A percentile compares a stretch with the other conserved stretches of the same genome.
Evolutionary conservation across 2,113 vertebrate genomes (phyloP).

Genomic region (Lepus europaeus): DNA sequence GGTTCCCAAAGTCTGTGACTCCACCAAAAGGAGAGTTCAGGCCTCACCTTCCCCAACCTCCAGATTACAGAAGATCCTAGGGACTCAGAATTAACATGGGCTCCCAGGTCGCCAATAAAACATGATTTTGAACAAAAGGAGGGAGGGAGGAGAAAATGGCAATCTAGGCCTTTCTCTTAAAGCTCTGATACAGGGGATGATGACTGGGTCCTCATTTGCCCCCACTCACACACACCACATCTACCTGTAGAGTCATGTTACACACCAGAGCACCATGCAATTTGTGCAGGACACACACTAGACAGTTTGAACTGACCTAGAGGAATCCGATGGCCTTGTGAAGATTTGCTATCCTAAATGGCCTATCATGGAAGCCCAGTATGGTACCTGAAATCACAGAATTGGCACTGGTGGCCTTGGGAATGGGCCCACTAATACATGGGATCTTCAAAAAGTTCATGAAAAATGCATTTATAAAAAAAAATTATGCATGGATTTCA

Average conservation of each 20-base stretch:
- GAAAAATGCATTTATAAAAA: too few relatives aligned
- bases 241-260: neutral
- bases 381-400: neutral
- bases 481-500: too few relatives aligned
- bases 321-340: neutral
- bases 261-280: neutral
- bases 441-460: too few relatives aligned
- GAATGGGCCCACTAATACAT: neutral
- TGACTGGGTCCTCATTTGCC: neutral
- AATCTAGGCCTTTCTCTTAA: neutral
- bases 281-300: neutral
- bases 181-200: neutral
- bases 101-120: slow-evolving; percentile 17
- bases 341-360: neutral
- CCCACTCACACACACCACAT: neutral
- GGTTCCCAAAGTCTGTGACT: neutral
- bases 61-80: neutral
- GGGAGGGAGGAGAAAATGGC: neutral
- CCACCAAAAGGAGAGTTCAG: neutral
- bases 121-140: slow-evolving; percentile 25
- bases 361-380: neutral
- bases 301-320: neutral
- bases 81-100: neutral
- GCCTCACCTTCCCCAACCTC: neutral
- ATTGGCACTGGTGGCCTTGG: neutral